Evolutionary conservation across 2,888 invertebrate species (phyloP).

Genomic region (Drosophila sordidapex): DNA sequence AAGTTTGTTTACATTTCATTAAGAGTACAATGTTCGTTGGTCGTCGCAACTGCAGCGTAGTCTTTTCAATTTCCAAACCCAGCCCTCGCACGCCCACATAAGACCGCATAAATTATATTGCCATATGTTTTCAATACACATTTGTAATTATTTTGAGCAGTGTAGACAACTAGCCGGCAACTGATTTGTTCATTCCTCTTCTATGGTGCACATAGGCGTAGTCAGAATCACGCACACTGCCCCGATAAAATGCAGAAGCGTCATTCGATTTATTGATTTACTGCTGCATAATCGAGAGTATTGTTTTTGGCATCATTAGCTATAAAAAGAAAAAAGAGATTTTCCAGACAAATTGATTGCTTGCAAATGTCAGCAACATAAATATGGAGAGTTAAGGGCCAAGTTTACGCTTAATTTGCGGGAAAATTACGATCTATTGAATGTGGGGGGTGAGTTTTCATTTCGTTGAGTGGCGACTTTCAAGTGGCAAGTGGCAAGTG

Average conservation of each 20-base stretch:
- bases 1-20: slow-evolving; percentile 81
- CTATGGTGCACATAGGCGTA: neutral
- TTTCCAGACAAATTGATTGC: slow-evolving; percentile 18
- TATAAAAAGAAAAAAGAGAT: neutral
- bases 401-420: slow-evolving; percentile 39
- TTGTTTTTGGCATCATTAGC: slow-evolving; percentile 17
- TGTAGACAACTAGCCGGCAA: slow-evolving; percentile 64
- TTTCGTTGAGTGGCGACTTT: slow-evolving; percentile 17
- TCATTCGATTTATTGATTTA: slow-evolving; percentile 38
- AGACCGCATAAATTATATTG: slow-evolving; percentile 36
- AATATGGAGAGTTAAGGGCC: slow-evolving; percentile 29
- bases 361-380: slow-evolving; percentile 15
- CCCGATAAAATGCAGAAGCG: neutral
- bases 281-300: slow-evolving; percentile 27
- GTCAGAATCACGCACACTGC: too few relatives aligned
- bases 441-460: slow-evolving; percentile 2
- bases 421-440: slow-evolving; percentile 33
- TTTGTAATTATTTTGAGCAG: slow-evolving; percentile 49
- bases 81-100: neutral
- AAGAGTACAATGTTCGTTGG: slow-evolving; percentile 66
- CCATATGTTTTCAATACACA: slow-evolving; percentile 47
- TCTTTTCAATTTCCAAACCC: neutral
- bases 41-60: slow-evolving; percentile 46
- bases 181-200: slow-evolving; percentile 52
- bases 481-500: neutral